These are phyloP conservation scores for Calliphora vomitoria DNA, from an alignment of 2,888 invertebrate species.

Conservation along the genomic window DNA sequence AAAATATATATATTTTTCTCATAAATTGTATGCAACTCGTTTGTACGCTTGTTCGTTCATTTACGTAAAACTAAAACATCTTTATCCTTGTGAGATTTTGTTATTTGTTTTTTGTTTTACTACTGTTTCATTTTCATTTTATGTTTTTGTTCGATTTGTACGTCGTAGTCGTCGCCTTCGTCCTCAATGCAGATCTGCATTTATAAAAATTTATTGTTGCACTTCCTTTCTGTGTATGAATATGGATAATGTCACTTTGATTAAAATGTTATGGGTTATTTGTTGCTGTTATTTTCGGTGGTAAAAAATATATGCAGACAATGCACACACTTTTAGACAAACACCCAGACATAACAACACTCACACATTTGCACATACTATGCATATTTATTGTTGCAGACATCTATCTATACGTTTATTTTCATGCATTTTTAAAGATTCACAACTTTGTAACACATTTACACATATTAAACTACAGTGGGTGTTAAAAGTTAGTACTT, in stretches of 20 bases:
- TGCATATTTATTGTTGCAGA: constrained; percentile 33
- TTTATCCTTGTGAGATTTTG: constrained; percentile 64
- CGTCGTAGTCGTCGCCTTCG: constrained; percentile 25
- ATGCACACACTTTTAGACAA: constrained; percentile 6
- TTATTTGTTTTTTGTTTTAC: constrained; percentile 58
- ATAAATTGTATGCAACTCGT: constrained; percentile 52
- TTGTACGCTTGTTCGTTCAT: constrained; percentile 34
- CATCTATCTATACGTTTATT: constrained; percentile 44
- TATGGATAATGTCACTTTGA: constrained; percentile 74
- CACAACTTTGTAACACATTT: constrained; percentile 19
- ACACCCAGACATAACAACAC: constrained; percentile 14
- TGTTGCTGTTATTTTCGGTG: constrained; percentile 45
- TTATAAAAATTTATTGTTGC: constrained; percentile 73
- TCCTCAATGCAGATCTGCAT: constrained; percentile 66
- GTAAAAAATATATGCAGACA: constrained; percentile 46
- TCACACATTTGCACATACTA: neutral
- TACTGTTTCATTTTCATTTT: constrained; percentile 18
- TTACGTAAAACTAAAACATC: constrained; percentile 57
- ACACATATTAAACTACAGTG: constrained; percentile 28
- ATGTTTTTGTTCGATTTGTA: constrained; percentile 1
- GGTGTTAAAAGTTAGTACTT: neutral
- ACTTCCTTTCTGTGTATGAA: constrained; percentile 70
- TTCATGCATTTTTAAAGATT: constrained; percentile 36
- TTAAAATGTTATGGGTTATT: constrained; percentile 73
- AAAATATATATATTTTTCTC: constrained; percentile 37